Base-by-base conservation (phyloP, 2,113 vertebrate genomes). In the Cheilinus undulatus region DNA sequence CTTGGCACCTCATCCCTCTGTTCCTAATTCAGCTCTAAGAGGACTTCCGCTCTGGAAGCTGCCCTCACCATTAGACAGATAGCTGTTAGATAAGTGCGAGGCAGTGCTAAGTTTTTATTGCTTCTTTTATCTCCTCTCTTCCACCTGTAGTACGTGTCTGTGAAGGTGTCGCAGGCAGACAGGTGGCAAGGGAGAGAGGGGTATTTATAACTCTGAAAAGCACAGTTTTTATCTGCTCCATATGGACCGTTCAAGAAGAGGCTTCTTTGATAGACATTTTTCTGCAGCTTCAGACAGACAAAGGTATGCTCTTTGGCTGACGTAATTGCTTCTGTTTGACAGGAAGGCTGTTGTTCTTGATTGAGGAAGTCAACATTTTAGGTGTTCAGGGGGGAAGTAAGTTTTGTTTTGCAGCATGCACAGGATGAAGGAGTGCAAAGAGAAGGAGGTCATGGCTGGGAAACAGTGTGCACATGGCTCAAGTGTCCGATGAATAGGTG, bases 401-500 rank as follows among this genome's bases (percentile, higher is more conserved):
- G 6, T 43, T 50, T 17, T 56, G 3, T 40, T n/a, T 30, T 24
- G 42, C n/a, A 48, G 42, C 11, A 34, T 14, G 56, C 69, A 58
- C 22, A 32, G 28, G 26, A 15, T 49, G 46, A 23, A 70, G n/a
- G 38, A 78, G 28, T 74, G n/a, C 28, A 38, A 54, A 36, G 38
- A 54, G 23, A 27, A 60, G 32, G 30, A 36, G 59, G 52, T 78
- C 68, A 62, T 19, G 62, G 69, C 45, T 85, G 67, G 64, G 72
- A 49, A 59, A 62, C 43, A 56, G 50, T 32, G 27, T n/a, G 61
- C 74, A 81, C 67, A 70, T 50, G 78, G 67, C 76, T 88, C 76
- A 28, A 76, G 72, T 83, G 76, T 85, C 69, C 11, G 13, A 83
- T 89, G 83, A 90, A 85, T 88, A 66, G 78, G 71, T 84, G 76